phyloP scores from a whole-genome alignment of 2,888 invertebrate genomes.

The Dicyrtoma fusca region DNA sequence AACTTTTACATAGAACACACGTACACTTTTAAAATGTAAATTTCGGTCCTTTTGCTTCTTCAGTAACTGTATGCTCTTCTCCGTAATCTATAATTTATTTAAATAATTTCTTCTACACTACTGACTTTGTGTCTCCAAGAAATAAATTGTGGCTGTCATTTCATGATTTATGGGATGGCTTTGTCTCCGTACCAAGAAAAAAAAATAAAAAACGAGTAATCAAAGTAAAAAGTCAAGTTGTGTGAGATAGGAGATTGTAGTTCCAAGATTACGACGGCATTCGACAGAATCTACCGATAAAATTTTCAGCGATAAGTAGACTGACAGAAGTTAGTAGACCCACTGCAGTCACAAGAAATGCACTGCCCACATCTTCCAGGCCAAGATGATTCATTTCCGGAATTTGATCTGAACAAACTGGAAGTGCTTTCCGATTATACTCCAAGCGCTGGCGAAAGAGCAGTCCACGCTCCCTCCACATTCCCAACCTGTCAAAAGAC shows the following conservation, averaged over 20 bases:
- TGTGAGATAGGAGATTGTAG: no score
- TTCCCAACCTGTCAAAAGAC: slow-evolving; percentile 2
- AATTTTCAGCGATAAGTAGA: background rate
- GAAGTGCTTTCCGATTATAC: slow-evolving; percentile 6
- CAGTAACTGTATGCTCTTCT: no score
- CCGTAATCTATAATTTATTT: background rate
- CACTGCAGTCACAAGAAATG: background rate
- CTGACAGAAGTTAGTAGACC: slow-evolving; percentile 2
- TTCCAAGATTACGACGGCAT: no score
- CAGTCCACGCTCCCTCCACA: slow-evolving; percentile 18
- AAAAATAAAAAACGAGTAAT: no score
- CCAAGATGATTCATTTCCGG: background rate
- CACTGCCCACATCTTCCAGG: slow-evolving; percentile 10
- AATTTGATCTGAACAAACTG: background rate
- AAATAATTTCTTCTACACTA: background rate
- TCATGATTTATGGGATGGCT: background rate
- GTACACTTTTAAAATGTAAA: no score
- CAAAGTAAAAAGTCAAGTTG: no score
- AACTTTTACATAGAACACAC: no score
- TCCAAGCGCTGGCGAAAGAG: background rate
- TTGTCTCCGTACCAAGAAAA: no score
- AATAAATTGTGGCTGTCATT: background rate
- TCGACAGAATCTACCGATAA: background rate
- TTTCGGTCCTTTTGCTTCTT: no score
- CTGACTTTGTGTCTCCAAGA: background rate